Base-by-base conservation (phyloP, 2,888 invertebrate genomes). In the Synergus japonicus region DNA sequence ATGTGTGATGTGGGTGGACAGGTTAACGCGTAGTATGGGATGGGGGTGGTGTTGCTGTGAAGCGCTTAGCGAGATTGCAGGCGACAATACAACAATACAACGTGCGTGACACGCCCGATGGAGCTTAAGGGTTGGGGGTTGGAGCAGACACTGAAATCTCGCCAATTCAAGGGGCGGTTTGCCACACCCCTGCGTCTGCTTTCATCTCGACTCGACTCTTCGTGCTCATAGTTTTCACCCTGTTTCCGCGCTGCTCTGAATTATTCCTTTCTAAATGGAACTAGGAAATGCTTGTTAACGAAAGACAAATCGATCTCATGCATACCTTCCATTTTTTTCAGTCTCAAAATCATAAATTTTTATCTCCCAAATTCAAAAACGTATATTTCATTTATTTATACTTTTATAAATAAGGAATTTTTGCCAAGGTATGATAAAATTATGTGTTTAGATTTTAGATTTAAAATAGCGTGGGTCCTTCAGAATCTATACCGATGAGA, bases 21-120 rank as follows among this genome's bases (percentile, higher is more conserved):
- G 90, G 89, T 91, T 90, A 88, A 89, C 85, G 86, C 87, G 18
- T n/a, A 54, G 13, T 18, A 18, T 10, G 49, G 15, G 49, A 15
- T 4, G 49, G 29, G 66, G 86, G 78, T 84, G 84, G 86, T 87
- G 89, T 87, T 85, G 88, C 86, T 84, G 88, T 87, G 91, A 91
- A 91, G 89, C 92, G 92, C 91, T 92, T 92, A 92, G 92, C 89
- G 91, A 90, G 90, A 92, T 92, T 92, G 92, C 92, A 88, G 86
- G 87, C 90, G 92, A 92, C 92, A 91, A 91, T 90, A 89, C 90
- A 87, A 91, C 90, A 91, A 92, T 91, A 86, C 90, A 89, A 87
- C 89, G 88, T 90, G 89, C 90, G 90, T 91, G 91, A 91, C 92
- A 92, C 92, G 91, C 91, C 91, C 90, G 91, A 87, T 88, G 88